Conservation (phyloP, 2,113 vertebrate genomes). For the Gasterosteus nipponicus region DNA sequence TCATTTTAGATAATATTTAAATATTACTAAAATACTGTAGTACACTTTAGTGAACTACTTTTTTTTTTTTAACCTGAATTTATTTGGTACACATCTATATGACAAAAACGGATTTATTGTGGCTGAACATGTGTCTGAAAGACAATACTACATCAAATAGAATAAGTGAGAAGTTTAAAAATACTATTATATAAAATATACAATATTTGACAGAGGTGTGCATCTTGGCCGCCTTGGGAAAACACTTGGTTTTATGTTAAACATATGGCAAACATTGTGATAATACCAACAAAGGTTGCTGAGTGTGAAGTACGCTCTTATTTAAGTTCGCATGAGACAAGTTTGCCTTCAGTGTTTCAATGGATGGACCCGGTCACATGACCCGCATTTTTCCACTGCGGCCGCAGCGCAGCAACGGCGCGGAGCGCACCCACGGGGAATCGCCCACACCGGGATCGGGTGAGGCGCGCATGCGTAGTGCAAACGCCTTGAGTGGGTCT, state of each 20-base stretch:
- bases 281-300: neutral
- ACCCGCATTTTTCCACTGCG: neutral
- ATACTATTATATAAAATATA: neutral
- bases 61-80: too few species aligned
- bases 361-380: neutral
- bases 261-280: neutral
- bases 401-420: neutral
- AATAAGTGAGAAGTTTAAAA: too few species aligned
- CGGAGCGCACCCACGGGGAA: neutral
- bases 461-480: conserved; percentile 47
- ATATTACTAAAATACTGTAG: too few species aligned
- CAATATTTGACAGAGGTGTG: neutral
- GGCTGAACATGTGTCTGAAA: neutral
- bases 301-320: neutral
- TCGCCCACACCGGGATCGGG: neutral
- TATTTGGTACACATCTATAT: too few species aligned
- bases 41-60: too few species aligned
- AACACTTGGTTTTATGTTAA: neutral
- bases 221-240: neutral
- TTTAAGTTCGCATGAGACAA: neutral
- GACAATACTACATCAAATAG: neutral
- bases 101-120: too few species aligned
- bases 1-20: too few species aligned
- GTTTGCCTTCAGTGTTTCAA: neutral
- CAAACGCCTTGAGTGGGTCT: neutral